Percentiles rank a stretch among this genome's conserved stretches.
These are phyloP conservation scores for Triops longicaudatus DNA, from an alignment of 1,140 invertebrate genomes.

Conservation along the genomic window DNA sequence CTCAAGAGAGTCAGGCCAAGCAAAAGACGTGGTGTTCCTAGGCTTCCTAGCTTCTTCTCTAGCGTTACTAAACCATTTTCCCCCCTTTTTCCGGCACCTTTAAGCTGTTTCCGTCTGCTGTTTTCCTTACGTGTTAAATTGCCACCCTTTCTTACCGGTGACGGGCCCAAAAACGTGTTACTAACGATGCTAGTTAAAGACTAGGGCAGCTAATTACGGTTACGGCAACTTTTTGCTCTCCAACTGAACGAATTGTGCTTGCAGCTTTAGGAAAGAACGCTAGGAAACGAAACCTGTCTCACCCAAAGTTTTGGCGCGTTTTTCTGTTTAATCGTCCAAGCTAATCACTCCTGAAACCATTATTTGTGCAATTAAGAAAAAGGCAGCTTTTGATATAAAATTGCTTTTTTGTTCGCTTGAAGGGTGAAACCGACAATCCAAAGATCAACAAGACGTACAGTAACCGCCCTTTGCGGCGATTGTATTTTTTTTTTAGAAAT, in stretches of 20 bases:
- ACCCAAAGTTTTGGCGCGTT: too few relatives aligned
- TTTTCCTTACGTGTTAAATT: background rate
- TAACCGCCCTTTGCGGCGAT: background rate
- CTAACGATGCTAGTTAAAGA: background rate
- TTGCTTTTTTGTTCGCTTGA: background rate
- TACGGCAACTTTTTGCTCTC: background rate
- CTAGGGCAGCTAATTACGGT: background rate
- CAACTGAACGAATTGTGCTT: background rate
- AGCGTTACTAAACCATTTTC: background rate
- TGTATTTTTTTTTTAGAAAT: background rate
- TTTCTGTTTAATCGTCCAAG: too few relatives aligned
- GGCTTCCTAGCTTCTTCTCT: background rate
- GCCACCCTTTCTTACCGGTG: background rate
- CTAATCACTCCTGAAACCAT: too few relatives aligned
- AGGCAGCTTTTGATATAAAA: background rate
- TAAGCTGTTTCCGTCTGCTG: background rate
- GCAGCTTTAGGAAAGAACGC: background rate
- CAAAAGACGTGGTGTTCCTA: conserved; percentile 11
- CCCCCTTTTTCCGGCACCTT: background rate
- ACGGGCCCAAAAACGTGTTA: background rate
- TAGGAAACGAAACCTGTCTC: too few relatives aligned
- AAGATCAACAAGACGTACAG: conserved; percentile 7
- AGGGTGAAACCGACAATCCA: conserved; percentile 11
- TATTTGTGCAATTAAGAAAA: too few relatives aligned
- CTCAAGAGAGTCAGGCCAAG: conserved; percentile 6